Evolutionary conservation across 2,888 invertebrate genomes (phyloP).

Genomic region (Pristionchus japonicus): DNA sequence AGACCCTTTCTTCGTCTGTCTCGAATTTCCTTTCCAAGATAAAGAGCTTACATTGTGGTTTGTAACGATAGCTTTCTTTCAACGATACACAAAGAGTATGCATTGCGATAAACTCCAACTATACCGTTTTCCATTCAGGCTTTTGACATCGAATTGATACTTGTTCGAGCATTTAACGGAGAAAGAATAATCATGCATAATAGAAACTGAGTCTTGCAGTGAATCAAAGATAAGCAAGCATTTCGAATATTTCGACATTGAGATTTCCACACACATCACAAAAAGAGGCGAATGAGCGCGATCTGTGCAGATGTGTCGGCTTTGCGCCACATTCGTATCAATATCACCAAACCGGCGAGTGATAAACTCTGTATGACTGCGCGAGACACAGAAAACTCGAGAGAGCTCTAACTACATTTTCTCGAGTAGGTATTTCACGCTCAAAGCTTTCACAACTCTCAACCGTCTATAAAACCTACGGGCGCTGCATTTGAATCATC

Average conservation of each 20-base stretch:
- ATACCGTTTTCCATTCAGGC: too few species aligned
- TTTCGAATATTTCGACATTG: not conserved
- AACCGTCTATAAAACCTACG: not conserved
- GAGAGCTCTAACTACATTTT: not conserved
- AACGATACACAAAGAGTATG: not conserved
- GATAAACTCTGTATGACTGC: not conserved
- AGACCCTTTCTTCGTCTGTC: not conserved
- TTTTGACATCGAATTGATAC: too few species aligned
- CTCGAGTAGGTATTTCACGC: not conserved
- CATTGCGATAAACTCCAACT: too few species aligned
- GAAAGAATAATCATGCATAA: too few species aligned
- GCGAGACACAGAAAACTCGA: not conserved
- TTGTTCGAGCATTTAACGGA: too few species aligned
- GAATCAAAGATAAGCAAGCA: too few species aligned
- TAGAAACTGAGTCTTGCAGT: too few species aligned
- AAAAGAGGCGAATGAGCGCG: not conserved
- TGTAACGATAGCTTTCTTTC: too few species aligned
- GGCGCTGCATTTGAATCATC: not conserved
- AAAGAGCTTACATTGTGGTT: conserved; percentile 19
- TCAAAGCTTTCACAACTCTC: not conserved
- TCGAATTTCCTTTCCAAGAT: conserved; percentile 4
- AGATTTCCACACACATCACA: not conserved
- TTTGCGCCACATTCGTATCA: not conserved
- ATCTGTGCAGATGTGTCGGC: not conserved
- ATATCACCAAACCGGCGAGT: not conserved